A percentile compares a stretch with the other conserved stretches of the same genome.
Evolutionary conservation across 2,797 vertebrate genomes (phyloP).

Genomic region (Neosalanx taihuensis): DNA sequence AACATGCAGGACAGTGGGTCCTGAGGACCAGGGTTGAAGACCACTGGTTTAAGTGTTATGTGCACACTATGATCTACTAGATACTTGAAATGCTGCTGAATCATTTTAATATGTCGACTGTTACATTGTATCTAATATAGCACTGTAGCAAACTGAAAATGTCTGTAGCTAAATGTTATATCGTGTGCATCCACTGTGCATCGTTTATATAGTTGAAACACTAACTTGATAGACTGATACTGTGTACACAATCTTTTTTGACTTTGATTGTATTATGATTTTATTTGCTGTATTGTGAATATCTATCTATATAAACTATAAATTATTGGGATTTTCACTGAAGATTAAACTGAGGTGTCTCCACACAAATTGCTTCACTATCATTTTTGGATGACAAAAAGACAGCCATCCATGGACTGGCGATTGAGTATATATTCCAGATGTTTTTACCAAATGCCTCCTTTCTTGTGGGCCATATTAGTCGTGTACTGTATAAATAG

Average conservation of each 20-base stretch:
- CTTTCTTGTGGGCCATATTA: not conserved
- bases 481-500: constrained; percentile 17
- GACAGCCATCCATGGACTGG: not conserved
- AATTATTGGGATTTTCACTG: constrained; percentile 49
- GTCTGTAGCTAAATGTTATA: constrained; percentile 40
- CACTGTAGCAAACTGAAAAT: constrained; percentile 23
- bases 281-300: constrained; percentile 40
- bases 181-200: constrained; percentile 20
- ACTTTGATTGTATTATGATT: constrained; percentile 23
- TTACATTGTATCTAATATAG: constrained; percentile 20
- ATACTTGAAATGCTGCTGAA: constrained; percentile 69
- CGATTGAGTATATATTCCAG: not conserved
- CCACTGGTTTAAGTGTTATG: constrained; percentile 37
- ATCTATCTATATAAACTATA: constrained; percentile 26
- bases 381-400: not conserved
- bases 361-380: not conserved
- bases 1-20: too few species aligned
- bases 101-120: constrained; percentile 33
- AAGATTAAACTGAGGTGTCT: constrained; percentile 52
- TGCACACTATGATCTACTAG: constrained; percentile 20
- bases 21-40: too few species aligned
- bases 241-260: constrained; percentile 25
- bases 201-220: constrained; percentile 3
- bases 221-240: constrained; percentile 6
- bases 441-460: not conserved